Conservation (phyloP, 2,888 invertebrate species). For the Drosophila merina region DNA sequence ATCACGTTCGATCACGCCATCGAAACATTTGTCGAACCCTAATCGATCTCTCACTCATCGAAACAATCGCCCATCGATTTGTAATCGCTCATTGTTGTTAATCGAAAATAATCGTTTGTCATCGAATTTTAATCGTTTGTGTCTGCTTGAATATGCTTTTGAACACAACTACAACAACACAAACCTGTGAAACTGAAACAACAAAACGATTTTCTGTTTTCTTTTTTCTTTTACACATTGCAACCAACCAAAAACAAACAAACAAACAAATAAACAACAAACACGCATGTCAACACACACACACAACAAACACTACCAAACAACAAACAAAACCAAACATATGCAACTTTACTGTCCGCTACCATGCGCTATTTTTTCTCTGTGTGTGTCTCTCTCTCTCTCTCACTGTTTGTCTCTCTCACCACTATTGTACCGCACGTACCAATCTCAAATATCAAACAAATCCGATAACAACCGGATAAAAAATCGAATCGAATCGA, state of each 20-base stretch:
- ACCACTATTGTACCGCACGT: slow-evolving; percentile 66
- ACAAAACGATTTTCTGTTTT: slow-evolving; percentile 45
- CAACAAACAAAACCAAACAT: slow-evolving; percentile 43
- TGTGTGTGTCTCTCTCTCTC: slow-evolving; percentile 47
- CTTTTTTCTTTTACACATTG: slow-evolving; percentile 38
- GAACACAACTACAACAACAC: slow-evolving; percentile 24
- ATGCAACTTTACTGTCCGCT: slow-evolving; percentile 50
- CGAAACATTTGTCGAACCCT: background rate
- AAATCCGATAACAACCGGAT: slow-evolving; percentile 8
- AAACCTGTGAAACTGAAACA: slow-evolving; percentile 45
- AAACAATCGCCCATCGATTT: background rate
- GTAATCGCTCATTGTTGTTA: slow-evolving; percentile 8
- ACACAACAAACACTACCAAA: background rate
- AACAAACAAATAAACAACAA: slow-evolving; percentile 19
- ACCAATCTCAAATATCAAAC: slow-evolving; percentile 34
- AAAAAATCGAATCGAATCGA: slow-evolving; percentile 13
- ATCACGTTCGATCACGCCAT: slow-evolving; percentile 5
- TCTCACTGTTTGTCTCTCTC: slow-evolving; percentile 53
- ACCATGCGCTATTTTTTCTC: slow-evolving; percentile 35
- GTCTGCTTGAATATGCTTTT: slow-evolving; percentile 13
- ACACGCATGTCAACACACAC: slow-evolving; percentile 11
- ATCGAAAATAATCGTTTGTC: background rate
- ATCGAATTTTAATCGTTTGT: slow-evolving; percentile 21
- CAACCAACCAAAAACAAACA: slow-evolving; percentile 27
- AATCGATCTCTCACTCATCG: background rate